phyloP scores from a whole-genome alignment of 1,140 invertebrate genomes.

The Musca domestica region DNA sequence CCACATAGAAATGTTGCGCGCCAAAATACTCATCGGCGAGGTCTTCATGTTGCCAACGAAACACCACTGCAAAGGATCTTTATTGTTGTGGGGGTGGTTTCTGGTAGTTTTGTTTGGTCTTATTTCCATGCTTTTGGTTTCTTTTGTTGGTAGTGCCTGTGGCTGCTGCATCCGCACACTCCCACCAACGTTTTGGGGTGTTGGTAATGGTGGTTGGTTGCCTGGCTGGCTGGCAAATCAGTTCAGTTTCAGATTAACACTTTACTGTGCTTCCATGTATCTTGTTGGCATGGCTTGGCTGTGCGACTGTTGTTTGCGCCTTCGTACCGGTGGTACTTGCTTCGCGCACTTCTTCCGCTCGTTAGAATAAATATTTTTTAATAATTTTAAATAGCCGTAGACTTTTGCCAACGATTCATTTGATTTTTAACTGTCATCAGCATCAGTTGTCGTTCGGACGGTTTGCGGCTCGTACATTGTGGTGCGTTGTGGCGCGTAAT shows the following conservation, averaged over 20 bases:
- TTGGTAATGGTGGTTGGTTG: conserved; percentile 4
- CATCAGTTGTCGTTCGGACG: conserved; percentile 28
- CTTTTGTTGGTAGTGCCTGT: no score
- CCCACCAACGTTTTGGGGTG: neutral
- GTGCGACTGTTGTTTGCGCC: conserved; percentile 16
- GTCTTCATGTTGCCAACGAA: no score
- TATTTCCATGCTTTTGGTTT: no score
- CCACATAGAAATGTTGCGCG: no score
- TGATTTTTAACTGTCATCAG: conserved; percentile 54
- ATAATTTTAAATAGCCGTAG: conserved; percentile 47
- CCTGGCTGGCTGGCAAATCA: neutral
- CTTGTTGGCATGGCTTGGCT: conserved; percentile 32
- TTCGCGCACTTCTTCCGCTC: conserved; percentile 21
- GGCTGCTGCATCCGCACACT: no score
- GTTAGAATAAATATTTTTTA: conserved; percentile 31
- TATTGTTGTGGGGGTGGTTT: no score
- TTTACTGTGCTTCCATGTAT: conserved; percentile 14
- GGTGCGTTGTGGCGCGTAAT: no score
- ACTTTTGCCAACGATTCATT: conserved; percentile 38
- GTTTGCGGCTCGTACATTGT: neutral
- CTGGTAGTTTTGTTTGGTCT: no score
- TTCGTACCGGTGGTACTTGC: conserved; percentile 1
- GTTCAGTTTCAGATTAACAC: conserved; percentile 9
- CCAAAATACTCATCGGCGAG: no score
- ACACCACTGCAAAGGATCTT: no score